A percentile compares a stretch with the other conserved stretches of the same genome.
phyloP scores from a whole-genome alignment of 2,797 vertebrate genomes.

The Enteromius afrohamiltoni region DNA sequence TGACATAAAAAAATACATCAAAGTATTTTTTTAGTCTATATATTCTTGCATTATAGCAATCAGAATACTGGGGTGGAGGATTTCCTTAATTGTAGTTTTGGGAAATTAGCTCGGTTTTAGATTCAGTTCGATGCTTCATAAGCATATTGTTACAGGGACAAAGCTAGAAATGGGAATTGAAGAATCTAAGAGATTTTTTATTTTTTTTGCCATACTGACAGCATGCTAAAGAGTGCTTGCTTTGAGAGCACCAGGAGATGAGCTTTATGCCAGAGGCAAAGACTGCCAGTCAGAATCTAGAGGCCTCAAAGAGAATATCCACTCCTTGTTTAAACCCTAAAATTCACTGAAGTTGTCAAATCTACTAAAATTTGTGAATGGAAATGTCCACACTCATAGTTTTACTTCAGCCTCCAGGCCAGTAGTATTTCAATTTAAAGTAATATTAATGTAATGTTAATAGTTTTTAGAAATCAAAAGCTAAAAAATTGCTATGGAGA shows the following conservation, averaged over 20 bases:
- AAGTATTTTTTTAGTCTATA: no score
- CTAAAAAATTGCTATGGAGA: background rate
- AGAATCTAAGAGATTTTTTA: constrained; percentile 3
- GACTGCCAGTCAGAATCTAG: constrained; percentile 32
- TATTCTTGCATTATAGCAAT: background rate
- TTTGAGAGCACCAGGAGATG: constrained; percentile 42
- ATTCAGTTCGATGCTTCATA: background rate
- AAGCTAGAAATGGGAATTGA: constrained; percentile 24
- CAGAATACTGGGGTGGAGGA: background rate
- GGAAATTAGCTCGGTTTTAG: background rate
- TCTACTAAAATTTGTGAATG: background rate
- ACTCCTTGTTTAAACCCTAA: constrained; percentile 43
- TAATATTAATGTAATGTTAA: background rate
- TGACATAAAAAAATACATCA: background rate
- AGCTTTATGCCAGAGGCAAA: constrained; percentile 50
- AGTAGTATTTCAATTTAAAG: background rate
- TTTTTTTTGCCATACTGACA: background rate
- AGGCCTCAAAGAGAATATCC: constrained; percentile 53
- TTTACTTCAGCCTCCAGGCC: background rate
- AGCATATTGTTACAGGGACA: constrained; percentile 25
- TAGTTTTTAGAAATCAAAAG: background rate
- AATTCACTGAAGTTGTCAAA: constrained; percentile 13
- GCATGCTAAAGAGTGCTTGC: constrained; percentile 33
- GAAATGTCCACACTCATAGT: background rate
- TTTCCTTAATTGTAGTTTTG: background rate